Conservation (phyloP, 2,113 vertebrate genomes). For the Nycticebus coucang region DNA sequence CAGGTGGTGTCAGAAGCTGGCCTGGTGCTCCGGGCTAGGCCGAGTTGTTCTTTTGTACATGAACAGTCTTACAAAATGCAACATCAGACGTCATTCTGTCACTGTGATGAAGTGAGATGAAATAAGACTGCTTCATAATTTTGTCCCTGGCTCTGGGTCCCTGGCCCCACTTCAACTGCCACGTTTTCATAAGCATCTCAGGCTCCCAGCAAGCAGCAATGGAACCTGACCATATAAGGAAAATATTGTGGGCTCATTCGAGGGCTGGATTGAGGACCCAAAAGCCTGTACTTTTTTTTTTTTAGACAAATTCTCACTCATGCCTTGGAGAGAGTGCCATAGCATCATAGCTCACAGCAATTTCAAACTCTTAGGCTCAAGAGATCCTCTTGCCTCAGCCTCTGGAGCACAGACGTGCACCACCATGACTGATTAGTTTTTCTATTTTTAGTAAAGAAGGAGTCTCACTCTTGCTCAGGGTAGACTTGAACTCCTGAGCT, state of each 20-base stretch:
- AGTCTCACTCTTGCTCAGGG: too few relatives aligned
- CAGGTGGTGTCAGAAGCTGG: not conserved
- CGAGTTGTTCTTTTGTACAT: not conserved
- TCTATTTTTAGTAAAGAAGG: too few relatives aligned
- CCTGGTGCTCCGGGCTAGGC: not conserved
- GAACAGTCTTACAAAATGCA: not conserved
- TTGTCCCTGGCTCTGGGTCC: not conserved
- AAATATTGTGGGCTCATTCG: constrained; percentile 70
- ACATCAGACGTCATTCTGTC: not conserved
- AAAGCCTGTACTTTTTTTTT: not conserved
- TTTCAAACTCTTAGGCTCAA: too few relatives aligned
- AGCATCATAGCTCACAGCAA: too few relatives aligned
- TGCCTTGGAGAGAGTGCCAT: too few relatives aligned
- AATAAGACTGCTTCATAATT: not conserved
- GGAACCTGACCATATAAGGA: constrained; percentile 82
- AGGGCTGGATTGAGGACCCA: not conserved
- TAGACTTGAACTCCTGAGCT: too few relatives aligned
- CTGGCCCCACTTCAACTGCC: not conserved
- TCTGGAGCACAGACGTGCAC: too few relatives aligned
- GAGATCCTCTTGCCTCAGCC: too few relatives aligned
- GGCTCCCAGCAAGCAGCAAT: not conserved
- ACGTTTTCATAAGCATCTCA: constrained; percentile 73
- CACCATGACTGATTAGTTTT: too few relatives aligned
- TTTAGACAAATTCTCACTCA: too few relatives aligned
- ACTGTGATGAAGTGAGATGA: not conserved